phyloP scores from a whole-genome alignment of 2,888 invertebrate genomes.

The Melanargia galathea region DNA sequence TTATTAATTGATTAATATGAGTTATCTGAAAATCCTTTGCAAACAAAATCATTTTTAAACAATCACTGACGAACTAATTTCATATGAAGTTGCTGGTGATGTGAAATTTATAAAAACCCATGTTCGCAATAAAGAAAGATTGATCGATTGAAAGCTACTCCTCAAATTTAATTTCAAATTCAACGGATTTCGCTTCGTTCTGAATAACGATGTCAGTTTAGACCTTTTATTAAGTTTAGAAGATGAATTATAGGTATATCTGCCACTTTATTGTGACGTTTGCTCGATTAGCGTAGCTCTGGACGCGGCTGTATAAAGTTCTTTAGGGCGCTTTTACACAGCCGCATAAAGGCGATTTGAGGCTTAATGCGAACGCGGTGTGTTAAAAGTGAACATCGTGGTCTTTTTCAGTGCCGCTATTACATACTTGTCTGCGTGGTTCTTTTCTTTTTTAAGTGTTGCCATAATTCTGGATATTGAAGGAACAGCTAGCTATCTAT shows the following conservation, averaged over 20 bases:
- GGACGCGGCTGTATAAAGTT: constrained; percentile 2
- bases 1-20: neutral
- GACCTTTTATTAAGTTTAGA: neutral
- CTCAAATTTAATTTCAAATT: neutral
- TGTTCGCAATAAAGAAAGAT: neutral
- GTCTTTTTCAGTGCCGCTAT: constrained; percentile 21
- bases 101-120: neutral
- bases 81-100: neutral
- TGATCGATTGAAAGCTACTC: neutral
- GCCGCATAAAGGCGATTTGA: constrained; percentile 32
- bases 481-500: neutral
- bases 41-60: constrained; percentile 4
- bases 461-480: constrained; percentile 5
- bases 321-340: constrained; percentile 29
- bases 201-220: neutral
- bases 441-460: constrained; percentile 16
- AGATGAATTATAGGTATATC: neutral
- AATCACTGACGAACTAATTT: neutral
- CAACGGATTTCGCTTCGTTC: neutral
- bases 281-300: neutral
- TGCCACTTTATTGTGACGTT: neutral
- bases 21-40: neutral
- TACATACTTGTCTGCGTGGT: constrained; percentile 12
- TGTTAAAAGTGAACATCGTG: constrained; percentile 30
- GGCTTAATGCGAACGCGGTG: constrained; percentile 27